phyloP scores from a whole-genome alignment of 1,140 invertebrate genomes.

The Akabosia matsudoensis region DNA sequence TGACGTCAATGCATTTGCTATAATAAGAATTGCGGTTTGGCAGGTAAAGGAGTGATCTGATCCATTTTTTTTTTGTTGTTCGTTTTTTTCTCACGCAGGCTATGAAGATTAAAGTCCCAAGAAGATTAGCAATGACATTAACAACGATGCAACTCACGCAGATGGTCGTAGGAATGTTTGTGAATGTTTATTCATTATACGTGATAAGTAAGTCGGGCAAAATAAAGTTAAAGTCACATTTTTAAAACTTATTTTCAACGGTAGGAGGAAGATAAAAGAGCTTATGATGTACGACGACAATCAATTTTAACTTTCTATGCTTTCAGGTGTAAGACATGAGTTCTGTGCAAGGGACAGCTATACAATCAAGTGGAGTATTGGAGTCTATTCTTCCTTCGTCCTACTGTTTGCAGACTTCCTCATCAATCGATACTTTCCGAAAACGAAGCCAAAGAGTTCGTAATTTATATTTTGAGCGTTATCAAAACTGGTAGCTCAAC shows the following conservation, averaged over 20 bases:
- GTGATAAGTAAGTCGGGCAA: slow-evolving; percentile 32
- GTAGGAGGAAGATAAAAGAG: background rate
- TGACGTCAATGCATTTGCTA: no score
- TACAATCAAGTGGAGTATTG: slow-evolving; percentile 28
- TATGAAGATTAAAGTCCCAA: slow-evolving; percentile 26
- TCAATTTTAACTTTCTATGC: background rate
- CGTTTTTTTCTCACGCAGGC: background rate
- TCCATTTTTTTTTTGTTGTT: background rate
- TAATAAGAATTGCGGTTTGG: background rate
- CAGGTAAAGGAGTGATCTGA: background rate
- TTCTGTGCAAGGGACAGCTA: slow-evolving; percentile 27
- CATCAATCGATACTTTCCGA: slow-evolving; percentile 28
- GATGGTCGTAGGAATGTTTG: slow-evolving; percentile 27
- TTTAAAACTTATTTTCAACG: background rate
- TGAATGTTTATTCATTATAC: slow-evolving; percentile 29
- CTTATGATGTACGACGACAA: background rate
- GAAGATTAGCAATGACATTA: slow-evolving; percentile 22
- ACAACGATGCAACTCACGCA: slow-evolving; percentile 27
- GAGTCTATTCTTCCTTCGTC: slow-evolving; percentile 31
- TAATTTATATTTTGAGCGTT: background rate
- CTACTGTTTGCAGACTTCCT: slow-evolving; percentile 31
- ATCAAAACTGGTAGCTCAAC: no score
- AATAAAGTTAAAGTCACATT: no score
- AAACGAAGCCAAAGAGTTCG: background rate
- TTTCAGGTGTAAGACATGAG: slow-evolving; percentile 15